A percentile compares a stretch with the other conserved stretches of the same genome.
Evolutionary conservation across 2,888 invertebrate species (phyloP).

Genomic region (Tenthredo notha): DNA sequence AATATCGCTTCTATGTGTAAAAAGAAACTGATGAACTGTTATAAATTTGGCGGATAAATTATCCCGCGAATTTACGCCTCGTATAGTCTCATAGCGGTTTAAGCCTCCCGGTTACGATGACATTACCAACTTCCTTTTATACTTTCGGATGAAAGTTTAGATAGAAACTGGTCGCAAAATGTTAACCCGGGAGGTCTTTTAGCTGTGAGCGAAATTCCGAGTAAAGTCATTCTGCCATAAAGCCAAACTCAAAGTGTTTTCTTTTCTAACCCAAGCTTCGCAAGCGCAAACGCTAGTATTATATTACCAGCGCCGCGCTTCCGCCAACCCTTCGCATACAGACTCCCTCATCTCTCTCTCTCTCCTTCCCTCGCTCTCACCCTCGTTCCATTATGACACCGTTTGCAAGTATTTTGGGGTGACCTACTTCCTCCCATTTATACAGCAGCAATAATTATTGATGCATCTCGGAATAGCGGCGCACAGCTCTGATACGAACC

Average conservation of each 20-base stretch:
- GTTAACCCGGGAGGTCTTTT: slow-evolving; percentile 4
- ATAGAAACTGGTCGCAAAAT: slow-evolving; percentile 25
- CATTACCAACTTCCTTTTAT: slow-evolving; percentile 20
- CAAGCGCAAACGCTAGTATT: slow-evolving; percentile 7
- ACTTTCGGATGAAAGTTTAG: slow-evolving; percentile 15
- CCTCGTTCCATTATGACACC: neutral
- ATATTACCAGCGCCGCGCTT: neutral
- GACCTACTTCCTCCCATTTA: slow-evolving; percentile 61
- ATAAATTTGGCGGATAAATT: neutral
- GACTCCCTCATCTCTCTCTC: neutral
- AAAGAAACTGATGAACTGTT: neutral
- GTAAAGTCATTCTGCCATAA: slow-evolving; percentile 26
- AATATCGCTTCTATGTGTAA: neutral
- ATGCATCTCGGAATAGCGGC: slow-evolving; percentile 61
- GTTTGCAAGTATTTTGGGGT: slow-evolving; percentile 60
- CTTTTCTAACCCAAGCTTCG: slow-evolving; percentile 1
- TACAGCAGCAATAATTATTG: slow-evolving; percentile 62
- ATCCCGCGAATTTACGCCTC: slow-evolving; percentile 5
- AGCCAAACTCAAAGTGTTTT: slow-evolving; percentile 30
- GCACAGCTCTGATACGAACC: neutral
- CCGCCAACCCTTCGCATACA: slow-evolving; percentile 29
- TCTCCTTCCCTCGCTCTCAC: neutral
- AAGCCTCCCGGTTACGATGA: slow-evolving; percentile 1
- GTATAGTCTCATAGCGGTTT: slow-evolving; percentile 1
- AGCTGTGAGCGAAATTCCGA: slow-evolving; percentile 26